Evolutionary conservation across 2,113 vertebrate genomes (phyloP), one percentile per base, ranked within the genome.

Genomic region (Heterochromis multidens): DNA sequence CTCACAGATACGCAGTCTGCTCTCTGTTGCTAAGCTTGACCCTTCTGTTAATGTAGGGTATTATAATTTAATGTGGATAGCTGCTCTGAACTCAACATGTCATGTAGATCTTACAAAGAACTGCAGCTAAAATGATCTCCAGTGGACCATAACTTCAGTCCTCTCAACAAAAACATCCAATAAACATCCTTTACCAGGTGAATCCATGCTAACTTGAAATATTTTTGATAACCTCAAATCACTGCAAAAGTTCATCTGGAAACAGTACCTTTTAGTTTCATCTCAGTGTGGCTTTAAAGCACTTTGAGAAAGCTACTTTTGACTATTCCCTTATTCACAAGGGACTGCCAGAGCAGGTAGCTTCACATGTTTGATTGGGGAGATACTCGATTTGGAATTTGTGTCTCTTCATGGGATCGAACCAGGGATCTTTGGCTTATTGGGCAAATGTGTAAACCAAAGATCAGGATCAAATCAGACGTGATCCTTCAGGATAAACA

Each of bases 1-100:
- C 79, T 89, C 60, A 27, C 54, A 54, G 87, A 23, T 81, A 83
- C 86, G 79, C 74, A 74, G 33, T 65, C 56, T 57, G 54, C 37
- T 88, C 21, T 27, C 23, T 37, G 16, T 27, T 8, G 4, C 23
- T 81, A 19, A 89, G 72, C 85, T 87, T 87, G 56, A 91, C 57
- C 74, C 25, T 61, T 23, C 76, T 84, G n/a, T 80, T 79, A 25
- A 79, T 12, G 16, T 46, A 31, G 76, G 57, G 43, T 54, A 2
- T 31, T 56, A 49, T 49, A 35, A 74, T 17, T 74, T 79, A 31
- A 84, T 83, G 63, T 61, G 11, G 3, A 11, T 17, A 23, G 37
- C 12, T 43, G 46, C 60, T 60, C 70, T 83, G 14, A 82, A 78
- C 74, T 33, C 21, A 58, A 59, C 21, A 52, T 70, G 31, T 65